Evolutionary conservation across 2,888 invertebrate genomes (phyloP), one percentile per base, ranked within the genome.

Genomic region (Pantelozetes paolii): DNA sequence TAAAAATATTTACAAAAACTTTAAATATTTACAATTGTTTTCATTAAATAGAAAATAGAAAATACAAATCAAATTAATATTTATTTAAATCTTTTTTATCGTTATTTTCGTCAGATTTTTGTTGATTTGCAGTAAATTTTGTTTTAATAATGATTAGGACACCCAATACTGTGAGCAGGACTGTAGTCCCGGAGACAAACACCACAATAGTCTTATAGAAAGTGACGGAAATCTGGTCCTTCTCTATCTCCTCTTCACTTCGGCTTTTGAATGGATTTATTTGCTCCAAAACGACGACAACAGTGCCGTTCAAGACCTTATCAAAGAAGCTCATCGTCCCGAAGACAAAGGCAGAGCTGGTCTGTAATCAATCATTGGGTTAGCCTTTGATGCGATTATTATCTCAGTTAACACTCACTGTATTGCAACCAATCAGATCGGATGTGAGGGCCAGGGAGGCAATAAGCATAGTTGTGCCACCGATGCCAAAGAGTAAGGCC

Each of bases 321-420:
- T 96, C 95, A 32, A 90, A 88, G 82, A 96, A 94, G 74, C 94
- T 94, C 82, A 96, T 94, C 50, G 91, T 88, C 30, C 95, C 94
- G 82, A 93, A 96, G 54, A 96, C 91, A 78, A 92, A 89, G 3
- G 93, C 95, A 71, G 94, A 91, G 80, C 89, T 90, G 80, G 91
- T 90, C 85, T 85, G 74, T 18, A 30, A 59, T 11, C 6, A 48
- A 48, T 48, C 6, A 48, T 48, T n/a, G 26, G 6, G 2, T 28
- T 18, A n/a, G 62, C 11, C 15, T 15, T 62, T 26, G 32, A 26
- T 26, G n/a, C 6, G 11, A 32, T n/a, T 13, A 18, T 32, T 3
- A n/a, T 32, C 15, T 23, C 3, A 18, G 2, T 50, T 1, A 48
- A 32, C 1, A 64, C 82, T 79, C 79, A 84, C 85, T 0, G 90